Conservation (phyloP, 2,113 vertebrate species). For the Ardeotis arabs region DNA sequence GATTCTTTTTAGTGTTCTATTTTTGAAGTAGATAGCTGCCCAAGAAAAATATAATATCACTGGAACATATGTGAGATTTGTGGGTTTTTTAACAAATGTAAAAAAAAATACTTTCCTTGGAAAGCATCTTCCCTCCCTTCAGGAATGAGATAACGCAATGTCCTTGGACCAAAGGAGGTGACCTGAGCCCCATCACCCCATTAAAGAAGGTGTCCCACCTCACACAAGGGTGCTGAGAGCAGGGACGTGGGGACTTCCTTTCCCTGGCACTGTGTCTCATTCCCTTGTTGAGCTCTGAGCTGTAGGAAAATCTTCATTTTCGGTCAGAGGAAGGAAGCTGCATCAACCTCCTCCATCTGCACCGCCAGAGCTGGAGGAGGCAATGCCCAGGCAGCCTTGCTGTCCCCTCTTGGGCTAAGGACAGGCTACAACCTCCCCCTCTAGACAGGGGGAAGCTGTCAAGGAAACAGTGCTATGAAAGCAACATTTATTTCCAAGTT, state of each 20-base stretch:
- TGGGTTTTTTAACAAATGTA: neutral
- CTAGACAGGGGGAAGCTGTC: neutral
- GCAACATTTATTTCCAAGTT: neutral
- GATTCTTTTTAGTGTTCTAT: neutral
- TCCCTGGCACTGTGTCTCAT: neutral
- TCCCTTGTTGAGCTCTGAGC: neutral
- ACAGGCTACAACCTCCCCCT: neutral
- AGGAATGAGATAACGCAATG: neutral
- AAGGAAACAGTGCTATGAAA: neutral
- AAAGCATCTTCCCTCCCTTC: rapidly evolving
- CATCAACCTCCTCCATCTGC: neutral
- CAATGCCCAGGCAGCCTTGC: rapidly evolving
- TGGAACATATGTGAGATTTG: neutral
- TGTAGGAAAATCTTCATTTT: neutral
- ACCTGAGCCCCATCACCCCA: neutral
- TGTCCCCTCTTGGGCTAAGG: neutral
- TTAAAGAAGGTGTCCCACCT: neutral
- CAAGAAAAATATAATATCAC: neutral
- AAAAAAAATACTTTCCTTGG: neutral
- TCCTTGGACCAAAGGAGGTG: neutral
- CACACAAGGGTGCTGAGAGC: neutral
- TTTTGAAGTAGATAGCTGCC: conserved; percentile 1
- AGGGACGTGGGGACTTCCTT: neutral
- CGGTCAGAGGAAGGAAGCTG: neutral
- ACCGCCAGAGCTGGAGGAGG: neutral